A percentile compares a stretch with the other conserved stretches of the same genome.
Evolutionary conservation across 2,888 invertebrate species (phyloP).

Genomic region (Hydroisotoma schaefferi): DNA sequence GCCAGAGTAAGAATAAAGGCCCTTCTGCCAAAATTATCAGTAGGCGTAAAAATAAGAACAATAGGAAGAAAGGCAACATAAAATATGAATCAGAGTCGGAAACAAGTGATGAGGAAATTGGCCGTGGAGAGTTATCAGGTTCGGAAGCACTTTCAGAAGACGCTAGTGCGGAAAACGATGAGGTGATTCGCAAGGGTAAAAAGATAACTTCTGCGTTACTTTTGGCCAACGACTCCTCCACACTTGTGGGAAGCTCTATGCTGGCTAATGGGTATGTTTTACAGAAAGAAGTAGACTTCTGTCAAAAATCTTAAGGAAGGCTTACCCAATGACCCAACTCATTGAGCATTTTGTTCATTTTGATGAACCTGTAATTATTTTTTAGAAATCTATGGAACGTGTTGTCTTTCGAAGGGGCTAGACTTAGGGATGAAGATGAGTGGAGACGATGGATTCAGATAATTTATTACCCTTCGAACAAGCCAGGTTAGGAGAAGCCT

Average conservation of each 20-base stretch:
- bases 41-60: neutral
- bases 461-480: constrained; percentile 26
- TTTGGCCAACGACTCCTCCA: constrained; percentile 27
- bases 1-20: too few species aligned
- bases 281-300: neutral
- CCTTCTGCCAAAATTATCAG: constrained; percentile 5
- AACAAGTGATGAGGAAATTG: neutral
- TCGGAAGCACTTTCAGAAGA: too few species aligned
- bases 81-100: neutral
- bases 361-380: too few species aligned
- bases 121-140: too few species aligned
- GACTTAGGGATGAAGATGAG: constrained; percentile 25
- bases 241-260: constrained; percentile 9
- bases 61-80: neutral
- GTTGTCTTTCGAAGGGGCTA: constrained; percentile 22
- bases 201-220: constrained; percentile 29
- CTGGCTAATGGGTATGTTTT: constrained; percentile 18
- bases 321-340: neutral
- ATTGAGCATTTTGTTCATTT: neutral
- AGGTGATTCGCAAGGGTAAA: constrained; percentile 15
- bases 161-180: too few species aligned
- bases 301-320: neutral
- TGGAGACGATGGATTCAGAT: constrained; percentile 20
- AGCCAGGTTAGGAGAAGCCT: constrained; percentile 21
- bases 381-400: constrained; percentile 39